Evolutionary conservation across 2,113 vertebrate genomes (phyloP).

Genomic region (Vulpes lagopus): DNA sequence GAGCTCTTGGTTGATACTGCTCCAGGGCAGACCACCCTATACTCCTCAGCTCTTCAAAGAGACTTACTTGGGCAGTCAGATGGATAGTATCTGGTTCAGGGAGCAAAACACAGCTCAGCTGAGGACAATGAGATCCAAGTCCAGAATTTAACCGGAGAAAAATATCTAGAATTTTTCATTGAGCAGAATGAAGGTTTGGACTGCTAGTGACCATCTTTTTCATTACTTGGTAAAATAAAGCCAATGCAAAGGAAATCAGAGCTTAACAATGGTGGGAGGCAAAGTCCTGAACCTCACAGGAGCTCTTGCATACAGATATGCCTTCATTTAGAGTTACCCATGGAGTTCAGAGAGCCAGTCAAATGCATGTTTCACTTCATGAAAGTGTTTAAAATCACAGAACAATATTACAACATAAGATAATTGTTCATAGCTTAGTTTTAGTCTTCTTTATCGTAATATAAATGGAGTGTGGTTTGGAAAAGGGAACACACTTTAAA

Average conservation of each 20-base stretch:
- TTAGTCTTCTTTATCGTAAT: background rate
- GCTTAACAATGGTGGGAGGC: background rate
- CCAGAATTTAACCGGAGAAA: background rate
- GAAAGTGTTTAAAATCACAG: slow-evolving; percentile 39
- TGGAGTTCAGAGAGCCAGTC: background rate
- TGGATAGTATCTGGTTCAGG: background rate
- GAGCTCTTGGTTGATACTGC: background rate
- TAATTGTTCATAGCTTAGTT: background rate
- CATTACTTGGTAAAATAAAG: background rate
- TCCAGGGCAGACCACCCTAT: background rate
- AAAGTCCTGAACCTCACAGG: background rate
- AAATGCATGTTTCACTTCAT: background rate
- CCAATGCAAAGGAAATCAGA: background rate
- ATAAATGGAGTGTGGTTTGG: background rate
- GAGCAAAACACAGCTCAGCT: background rate
- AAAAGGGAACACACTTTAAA: background rate
- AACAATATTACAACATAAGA: background rate
- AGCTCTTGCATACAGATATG: background rate
- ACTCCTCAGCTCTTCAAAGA: background rate
- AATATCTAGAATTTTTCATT: background rate
- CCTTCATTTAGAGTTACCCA: background rate
- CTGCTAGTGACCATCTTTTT: background rate
- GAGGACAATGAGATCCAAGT: background rate
- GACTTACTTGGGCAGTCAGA: no score
- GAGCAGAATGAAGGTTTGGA: background rate